Percentiles rank a stretch among this genome's conserved stretches.
Evolutionary conservation across 2,888 invertebrate species (phyloP).

Genomic region (Biston stratarius): DNA sequence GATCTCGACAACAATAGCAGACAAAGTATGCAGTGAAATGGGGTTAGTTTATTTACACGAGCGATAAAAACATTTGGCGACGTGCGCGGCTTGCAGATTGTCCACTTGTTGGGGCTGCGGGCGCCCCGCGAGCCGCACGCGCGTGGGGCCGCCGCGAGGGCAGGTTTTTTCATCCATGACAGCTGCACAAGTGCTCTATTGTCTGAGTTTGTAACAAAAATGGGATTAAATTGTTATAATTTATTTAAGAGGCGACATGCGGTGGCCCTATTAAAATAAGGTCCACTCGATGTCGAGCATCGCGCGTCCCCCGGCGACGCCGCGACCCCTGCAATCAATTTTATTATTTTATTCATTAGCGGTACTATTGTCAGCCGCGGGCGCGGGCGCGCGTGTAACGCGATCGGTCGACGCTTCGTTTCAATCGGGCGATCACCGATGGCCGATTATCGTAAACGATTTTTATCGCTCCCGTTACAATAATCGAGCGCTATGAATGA

Average conservation of each 20-base stretch:
- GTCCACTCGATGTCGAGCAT: slow-evolving; percentile 47
- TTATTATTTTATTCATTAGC: slow-evolving; percentile 76
- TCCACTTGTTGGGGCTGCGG: slow-evolving; percentile 39
- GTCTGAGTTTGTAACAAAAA: slow-evolving; percentile 62
- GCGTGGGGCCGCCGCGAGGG: slow-evolving; percentile 44
- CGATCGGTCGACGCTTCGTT: slow-evolving; percentile 71
- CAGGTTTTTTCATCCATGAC: slow-evolving; percentile 71
- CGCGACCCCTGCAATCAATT: slow-evolving; percentile 56
- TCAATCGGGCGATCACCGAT: slow-evolving; percentile 63
- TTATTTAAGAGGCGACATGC: slow-evolving; percentile 53
- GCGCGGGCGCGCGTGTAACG: slow-evolving; percentile 75
- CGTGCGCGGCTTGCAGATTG: slow-evolving; percentile 42
- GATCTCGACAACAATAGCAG: slow-evolving; percentile 27
- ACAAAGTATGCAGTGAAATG: slow-evolving; percentile 18
- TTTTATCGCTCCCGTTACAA: slow-evolving; percentile 60
- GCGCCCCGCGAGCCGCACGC: slow-evolving; percentile 5
- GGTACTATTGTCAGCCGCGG: slow-evolving; percentile 68
- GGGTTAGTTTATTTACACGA: slow-evolving; percentile 36
- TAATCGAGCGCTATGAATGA: slow-evolving; percentile 54
- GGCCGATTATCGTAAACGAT: slow-evolving; percentile 62
- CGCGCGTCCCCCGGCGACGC: slow-evolving; percentile 33
- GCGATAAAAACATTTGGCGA: slow-evolving; percentile 40
- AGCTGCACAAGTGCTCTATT: slow-evolving; percentile 80
- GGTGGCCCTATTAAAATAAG: slow-evolving; percentile 44
- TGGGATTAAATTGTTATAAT: slow-evolving; percentile 66